Conservation (phyloP, 2,113 vertebrate species). For the Serilophus lunatus region DNA sequence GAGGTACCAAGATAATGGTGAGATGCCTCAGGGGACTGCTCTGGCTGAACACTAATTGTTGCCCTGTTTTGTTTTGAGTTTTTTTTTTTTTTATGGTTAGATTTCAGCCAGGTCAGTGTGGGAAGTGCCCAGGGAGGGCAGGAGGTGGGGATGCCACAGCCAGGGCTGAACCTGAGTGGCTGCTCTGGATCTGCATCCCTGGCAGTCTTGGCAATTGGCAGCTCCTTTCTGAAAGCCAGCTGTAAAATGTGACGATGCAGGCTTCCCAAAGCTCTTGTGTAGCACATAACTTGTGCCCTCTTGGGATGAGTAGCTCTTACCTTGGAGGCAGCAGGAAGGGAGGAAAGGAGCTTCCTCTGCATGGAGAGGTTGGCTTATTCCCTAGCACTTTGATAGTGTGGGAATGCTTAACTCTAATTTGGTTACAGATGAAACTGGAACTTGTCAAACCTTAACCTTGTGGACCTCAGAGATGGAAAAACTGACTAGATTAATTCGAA, state of each 20-base stretch:
- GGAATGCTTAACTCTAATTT: not conserved
- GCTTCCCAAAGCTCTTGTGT: not conserved
- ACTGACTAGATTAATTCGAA: not conserved
- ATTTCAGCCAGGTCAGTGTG: not conserved
- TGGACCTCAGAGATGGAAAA: not conserved
- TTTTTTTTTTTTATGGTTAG: not conserved
- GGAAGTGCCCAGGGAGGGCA: not conserved
- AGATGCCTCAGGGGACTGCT: not conserved
- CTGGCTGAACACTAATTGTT: not conserved
- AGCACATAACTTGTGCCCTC: not conserved
- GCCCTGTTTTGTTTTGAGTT: no score
- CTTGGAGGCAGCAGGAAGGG: accelerated
- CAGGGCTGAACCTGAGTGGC: not conserved
- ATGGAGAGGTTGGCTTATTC: not conserved
- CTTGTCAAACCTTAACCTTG: not conserved
- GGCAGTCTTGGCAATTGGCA: not conserved
- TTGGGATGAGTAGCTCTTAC: not conserved
- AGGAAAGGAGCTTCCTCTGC: not conserved
- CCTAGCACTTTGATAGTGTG: accelerated
- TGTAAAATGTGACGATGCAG: accelerated
- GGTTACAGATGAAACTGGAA: not conserved
- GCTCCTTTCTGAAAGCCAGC: not conserved
- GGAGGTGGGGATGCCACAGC: not conserved
- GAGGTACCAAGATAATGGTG: not conserved
- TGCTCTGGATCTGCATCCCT: not conserved